These are phyloP conservation scores for Brenthis daphne DNA, from an alignment of 2,888 invertebrate species.

Conservation along the genomic window DNA sequence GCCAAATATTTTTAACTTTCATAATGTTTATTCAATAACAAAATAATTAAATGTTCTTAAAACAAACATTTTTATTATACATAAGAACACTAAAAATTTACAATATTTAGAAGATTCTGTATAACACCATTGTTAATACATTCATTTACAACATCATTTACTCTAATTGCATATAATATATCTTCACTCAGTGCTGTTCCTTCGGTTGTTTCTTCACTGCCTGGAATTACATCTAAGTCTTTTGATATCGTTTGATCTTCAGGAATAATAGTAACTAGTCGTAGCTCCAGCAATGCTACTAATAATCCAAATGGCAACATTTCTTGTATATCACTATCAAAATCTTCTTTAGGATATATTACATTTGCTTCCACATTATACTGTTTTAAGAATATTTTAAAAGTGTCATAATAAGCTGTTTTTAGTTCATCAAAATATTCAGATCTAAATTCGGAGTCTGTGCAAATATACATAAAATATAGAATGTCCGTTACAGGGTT, in stretches of 20 bases:
- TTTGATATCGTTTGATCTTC: conserved; percentile 35
- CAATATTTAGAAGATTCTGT: conserved; percentile 47
- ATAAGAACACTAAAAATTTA: background rate
- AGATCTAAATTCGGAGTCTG: conserved; percentile 62
- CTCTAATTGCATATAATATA: conserved; percentile 51
- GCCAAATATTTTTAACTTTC: too few relatives aligned
- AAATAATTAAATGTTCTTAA: too few relatives aligned
- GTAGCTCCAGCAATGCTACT: conserved; percentile 62
- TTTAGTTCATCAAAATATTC: conserved; percentile 54
- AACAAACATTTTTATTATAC: background rate
- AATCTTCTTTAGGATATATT: conserved; percentile 56
- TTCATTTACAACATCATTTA: conserved; percentile 66
- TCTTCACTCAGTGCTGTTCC: conserved; percentile 28
- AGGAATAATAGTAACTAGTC: conserved; percentile 47
- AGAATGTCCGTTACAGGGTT: conserved; percentile 65
- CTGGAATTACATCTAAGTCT: conserved; percentile 35
- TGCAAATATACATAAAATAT: conserved; percentile 64
- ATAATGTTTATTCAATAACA: too few relatives aligned
- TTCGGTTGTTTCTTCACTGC: conserved; percentile 36
- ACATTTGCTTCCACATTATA: conserved; percentile 53
- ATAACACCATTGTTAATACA: conserved; percentile 56
- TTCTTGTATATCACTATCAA: conserved; percentile 55
- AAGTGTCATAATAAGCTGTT: conserved; percentile 56
- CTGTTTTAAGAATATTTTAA: conserved; percentile 52
- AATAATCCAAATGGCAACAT: conserved; percentile 59